These are phyloP conservation scores for Leucophenga maculata DNA, from an alignment of 2,888 invertebrate genomes.

Conservation along the genomic window DNA sequence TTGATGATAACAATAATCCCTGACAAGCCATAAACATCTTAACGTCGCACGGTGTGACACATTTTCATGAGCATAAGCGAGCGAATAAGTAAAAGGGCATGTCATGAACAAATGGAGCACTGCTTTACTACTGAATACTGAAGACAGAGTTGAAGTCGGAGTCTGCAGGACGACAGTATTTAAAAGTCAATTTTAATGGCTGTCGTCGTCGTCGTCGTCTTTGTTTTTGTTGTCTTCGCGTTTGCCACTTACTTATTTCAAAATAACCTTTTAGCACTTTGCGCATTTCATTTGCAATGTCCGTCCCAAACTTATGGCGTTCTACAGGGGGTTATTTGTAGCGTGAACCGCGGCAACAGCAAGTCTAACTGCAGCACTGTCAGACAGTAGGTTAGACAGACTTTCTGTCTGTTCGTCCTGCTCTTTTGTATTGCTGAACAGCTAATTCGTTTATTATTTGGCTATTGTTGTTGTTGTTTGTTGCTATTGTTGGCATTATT, in stretches of 20 bases:
- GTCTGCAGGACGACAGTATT: constrained; percentile 23
- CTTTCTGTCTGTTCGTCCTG: not conserved
- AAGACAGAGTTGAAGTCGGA: constrained; percentile 10
- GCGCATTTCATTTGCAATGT: constrained; percentile 23
- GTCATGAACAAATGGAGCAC: too few relatives aligned
- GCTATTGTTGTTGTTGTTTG: constrained; percentile 62
- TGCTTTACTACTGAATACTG: too few relatives aligned
- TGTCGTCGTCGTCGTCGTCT: not conserved
- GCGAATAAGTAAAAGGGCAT: constrained; percentile 13
- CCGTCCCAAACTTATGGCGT: constrained; percentile 21
- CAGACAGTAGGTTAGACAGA: not conserved
- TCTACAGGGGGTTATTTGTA: constrained; percentile 54
- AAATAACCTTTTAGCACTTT: constrained; percentile 19
- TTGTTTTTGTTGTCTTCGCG: not conserved
- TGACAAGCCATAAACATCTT: constrained; percentile 66
- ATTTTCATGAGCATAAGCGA: constrained; percentile 14
- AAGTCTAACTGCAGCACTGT: constrained; percentile 55
- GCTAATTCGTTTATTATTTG: constrained; percentile 62
- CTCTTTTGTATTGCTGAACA: constrained; percentile 40
- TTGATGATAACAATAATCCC: constrained; percentile 64
- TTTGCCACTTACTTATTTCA: constrained; percentile 14
- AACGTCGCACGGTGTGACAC: constrained; percentile 41
- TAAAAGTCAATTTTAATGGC: constrained; percentile 26
- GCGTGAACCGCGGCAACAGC: constrained; percentile 65
- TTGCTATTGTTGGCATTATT: constrained; percentile 61